Base-by-base conservation (phyloP, 2,888 invertebrate genomes). In the Trichopoda pennipes region DNA sequence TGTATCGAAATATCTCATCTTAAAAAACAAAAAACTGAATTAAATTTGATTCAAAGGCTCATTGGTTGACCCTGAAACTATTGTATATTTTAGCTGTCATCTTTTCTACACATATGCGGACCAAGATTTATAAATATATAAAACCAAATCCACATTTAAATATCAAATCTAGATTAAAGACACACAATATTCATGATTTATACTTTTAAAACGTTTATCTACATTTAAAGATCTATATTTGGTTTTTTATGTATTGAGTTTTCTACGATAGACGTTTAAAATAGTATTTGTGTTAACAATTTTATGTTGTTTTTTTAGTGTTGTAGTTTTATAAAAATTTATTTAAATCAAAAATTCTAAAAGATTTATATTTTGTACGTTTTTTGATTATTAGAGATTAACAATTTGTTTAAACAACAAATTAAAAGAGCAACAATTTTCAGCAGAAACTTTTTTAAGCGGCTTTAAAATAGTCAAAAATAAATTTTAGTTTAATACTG, bases 261-360 rank as follows among this genome's bases (percentile, higher is more conserved):
- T 47, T 66, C 47, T 79, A 61, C 73, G 75, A 70, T 83, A 82
- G 81, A 77, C 85, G 86, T 85, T 89, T 89, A 32, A 78, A 78
- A 51, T 16, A 42, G 32, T 70, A 44, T 35, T 88, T 88, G 88
- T 88, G 88, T 87, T 87, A 56, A 63, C 19, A 78, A 51, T 49
- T 64, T 58, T 61, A 53, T 76, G 60, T 66, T 51, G 44, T 60
- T 51, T 51, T 17, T 16, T 19, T 42, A 32, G 17, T 23, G 10
- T 63, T 44, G 6, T n/a, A 32, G 19, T 14, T 61, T 47, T 47
- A 63, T 63, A 47, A 61, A 55, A 70, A 58, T 44, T 58, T 72
- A 64, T 72, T 78, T 51, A 56, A 72, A 78, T 56, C 51, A 21
- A 49, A 74, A 38, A 23, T 23, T 23, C 23, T 4, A 56, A 21